phyloP scores from a whole-genome alignment of 2,797 vertebrate genomes.

The Dromococcyx pavoninus region DNA sequence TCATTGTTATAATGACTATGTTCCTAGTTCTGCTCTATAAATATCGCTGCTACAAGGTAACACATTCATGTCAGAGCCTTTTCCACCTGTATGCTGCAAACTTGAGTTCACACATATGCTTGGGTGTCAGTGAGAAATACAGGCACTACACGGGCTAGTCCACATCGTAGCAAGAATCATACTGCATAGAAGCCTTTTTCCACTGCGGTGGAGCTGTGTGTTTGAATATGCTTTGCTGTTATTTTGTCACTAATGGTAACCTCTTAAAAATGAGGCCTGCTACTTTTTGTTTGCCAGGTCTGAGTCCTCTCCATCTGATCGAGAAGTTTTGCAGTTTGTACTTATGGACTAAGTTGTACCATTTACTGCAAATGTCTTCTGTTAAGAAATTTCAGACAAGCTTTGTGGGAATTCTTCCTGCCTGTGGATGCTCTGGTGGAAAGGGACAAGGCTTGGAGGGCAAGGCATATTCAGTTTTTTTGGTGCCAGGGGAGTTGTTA shows the following conservation, averaged over 20 bases:
- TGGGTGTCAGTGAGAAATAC: neutral
- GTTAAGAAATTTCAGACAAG: neutral
- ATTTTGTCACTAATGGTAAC: neutral
- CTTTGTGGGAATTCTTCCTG: neutral
- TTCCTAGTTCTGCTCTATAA: slow-evolving; percentile 94
- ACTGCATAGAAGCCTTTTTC: neutral
- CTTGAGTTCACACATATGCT: neutral
- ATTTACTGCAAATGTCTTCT: neutral
- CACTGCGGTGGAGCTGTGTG: neutral
- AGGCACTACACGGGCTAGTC: neutral
- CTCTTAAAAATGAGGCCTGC: neutral
- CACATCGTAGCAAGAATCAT: neutral
- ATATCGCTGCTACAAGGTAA: slow-evolving; percentile 95
- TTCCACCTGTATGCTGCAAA: neutral
- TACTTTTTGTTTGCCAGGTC: neutral
- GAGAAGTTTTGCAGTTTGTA: neutral
- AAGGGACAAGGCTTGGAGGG: neutral
- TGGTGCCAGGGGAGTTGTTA: neutral
- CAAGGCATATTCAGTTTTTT: neutral
- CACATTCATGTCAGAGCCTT: neutral
- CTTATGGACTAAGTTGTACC: neutral
- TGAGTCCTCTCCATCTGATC: neutral
- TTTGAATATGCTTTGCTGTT: neutral
- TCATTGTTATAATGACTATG: slow-evolving; percentile 94
- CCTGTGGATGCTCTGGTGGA: neutral